phyloP scores from a whole-genome alignment of 2,888 invertebrate species.

The Anarsia innoxiella region DNA sequence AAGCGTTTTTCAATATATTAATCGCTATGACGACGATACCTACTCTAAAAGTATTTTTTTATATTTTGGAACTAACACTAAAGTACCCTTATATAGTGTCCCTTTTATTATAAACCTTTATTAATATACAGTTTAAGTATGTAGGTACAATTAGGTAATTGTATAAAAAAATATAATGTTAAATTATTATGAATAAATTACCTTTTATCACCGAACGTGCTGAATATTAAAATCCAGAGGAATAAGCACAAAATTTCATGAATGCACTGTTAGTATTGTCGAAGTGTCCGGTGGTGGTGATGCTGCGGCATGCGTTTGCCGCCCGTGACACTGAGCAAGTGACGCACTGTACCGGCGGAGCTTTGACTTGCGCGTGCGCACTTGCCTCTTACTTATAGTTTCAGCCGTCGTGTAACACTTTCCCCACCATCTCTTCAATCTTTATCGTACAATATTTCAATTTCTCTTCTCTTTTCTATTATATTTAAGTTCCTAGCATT shows the following conservation, averaged over 20 bases:
- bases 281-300: not conserved
- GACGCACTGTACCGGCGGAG: conserved; percentile 32
- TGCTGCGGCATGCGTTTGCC: conserved; percentile 8
- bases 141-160: no score
- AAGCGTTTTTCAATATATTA: no score
- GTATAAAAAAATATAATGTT: no score
- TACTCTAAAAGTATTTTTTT: no score
- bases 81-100: no score
- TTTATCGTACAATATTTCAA: not conserved
- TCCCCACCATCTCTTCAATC: conserved; percentile 46
- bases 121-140: no score
- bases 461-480: no score
- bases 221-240: not conserved
- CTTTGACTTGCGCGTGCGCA: conserved; percentile 49
- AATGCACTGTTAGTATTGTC: not conserved
- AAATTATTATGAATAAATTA: no score
- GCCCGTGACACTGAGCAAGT: conserved; percentile 32
- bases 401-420: conserved; percentile 57
- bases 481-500: no score
- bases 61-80: no score
- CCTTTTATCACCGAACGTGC: not conserved
- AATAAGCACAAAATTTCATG: conserved; percentile 5
- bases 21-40: no score
- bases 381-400: conserved; percentile 61
- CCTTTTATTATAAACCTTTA: no score